Evolutionary conservation across 1,140 invertebrate genomes (phyloP).

Genomic region (Cheumatopsyche charites): DNA sequence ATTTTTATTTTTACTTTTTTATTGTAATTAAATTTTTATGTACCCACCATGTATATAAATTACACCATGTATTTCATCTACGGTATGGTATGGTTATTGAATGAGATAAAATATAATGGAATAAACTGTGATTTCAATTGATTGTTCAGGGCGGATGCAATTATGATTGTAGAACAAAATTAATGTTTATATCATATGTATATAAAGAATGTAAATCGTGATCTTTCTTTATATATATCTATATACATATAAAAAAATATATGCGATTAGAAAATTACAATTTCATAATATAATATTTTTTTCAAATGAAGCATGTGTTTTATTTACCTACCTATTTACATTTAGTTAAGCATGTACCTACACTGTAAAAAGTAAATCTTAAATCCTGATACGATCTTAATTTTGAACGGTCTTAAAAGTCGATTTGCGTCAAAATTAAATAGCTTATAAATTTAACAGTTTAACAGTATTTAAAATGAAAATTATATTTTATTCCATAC

Average conservation of each 20-base stretch:
- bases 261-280: conserved; percentile 48
- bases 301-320: conserved; percentile 34
- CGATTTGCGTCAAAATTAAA: too few species aligned
- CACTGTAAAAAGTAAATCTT: too few species aligned
- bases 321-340: too few species aligned
- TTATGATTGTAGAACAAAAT: conserved; percentile 42
- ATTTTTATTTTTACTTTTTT: conserved; percentile 3
- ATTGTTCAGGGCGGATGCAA: conserved; percentile 49
- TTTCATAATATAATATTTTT: conserved; percentile 49
- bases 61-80: neutral
- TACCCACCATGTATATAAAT: neutral
- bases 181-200: conserved; percentile 34
- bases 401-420: too few species aligned
- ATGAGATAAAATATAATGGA: conserved; percentile 37
- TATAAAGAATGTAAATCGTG: conserved; percentile 44
- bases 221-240: conserved; percentile 45
- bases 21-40: neutral
- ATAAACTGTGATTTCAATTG: conserved; percentile 46
- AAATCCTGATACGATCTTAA: too few species aligned
- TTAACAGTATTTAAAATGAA: too few species aligned
- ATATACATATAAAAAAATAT: conserved; percentile 38
- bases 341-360: too few species aligned
- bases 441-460: too few species aligned
- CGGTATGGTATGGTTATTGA: neutral
- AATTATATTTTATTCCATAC: too few species aligned